Conservation (phyloP, 2,113 vertebrate genomes). For the Cranoglanis bouderius region DNA sequence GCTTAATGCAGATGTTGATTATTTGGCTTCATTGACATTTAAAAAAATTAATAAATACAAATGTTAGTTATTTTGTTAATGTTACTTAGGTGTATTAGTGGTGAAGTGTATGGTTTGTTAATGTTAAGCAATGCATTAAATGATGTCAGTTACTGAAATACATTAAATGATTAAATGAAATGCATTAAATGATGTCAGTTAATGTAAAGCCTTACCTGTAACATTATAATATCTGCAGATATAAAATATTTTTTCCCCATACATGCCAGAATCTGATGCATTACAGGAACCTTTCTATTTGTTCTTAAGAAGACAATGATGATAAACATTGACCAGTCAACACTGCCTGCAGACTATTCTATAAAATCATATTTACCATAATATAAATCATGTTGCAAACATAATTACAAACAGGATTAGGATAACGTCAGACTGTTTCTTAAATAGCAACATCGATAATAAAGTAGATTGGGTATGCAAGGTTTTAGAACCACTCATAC, state of each 20-base stretch:
- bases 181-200: background rate
- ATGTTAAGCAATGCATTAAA: background rate
- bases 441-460: background rate
- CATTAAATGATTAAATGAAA: too few relatives aligned
- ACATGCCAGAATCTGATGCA: background rate
- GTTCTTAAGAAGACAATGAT: background rate
- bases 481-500: background rate
- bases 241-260: background rate
- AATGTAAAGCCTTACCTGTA: background rate
- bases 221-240: background rate
- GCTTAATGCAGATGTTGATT: background rate
- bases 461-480: background rate
- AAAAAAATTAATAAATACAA: background rate
- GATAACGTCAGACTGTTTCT: background rate
- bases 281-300: background rate
- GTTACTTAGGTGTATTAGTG: background rate
- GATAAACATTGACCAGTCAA: background rate
- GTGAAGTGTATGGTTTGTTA: background rate
- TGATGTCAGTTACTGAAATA: background rate
- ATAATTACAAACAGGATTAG: background rate
- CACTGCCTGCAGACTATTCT: background rate
- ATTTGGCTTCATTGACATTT: background rate
- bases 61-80: background rate
- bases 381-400: background rate
- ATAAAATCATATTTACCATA: background rate